These are phyloP conservation scores for Cepaea hortensis DNA, from an alignment of 2,888 invertebrate genomes.

Conservation along the genomic window DNA sequence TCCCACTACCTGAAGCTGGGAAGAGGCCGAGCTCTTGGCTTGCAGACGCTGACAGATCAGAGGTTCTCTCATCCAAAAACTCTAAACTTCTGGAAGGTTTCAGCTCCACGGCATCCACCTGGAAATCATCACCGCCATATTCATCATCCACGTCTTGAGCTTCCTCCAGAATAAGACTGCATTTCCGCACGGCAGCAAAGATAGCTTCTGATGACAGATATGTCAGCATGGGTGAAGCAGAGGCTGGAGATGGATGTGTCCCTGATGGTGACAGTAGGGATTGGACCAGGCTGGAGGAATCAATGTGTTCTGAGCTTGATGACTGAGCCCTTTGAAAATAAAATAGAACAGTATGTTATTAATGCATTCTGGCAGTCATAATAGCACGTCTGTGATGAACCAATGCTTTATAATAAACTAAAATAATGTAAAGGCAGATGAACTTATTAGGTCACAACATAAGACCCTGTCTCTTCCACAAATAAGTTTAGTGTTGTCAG, in stretches of 20 bases:
- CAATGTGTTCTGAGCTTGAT: conserved; percentile 21
- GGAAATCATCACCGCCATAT: conserved; percentile 56
- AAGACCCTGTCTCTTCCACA: too few relatives aligned
- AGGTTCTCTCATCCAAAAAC: conserved; percentile 57
- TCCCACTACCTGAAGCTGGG: not conserved
- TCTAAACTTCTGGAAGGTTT: conserved; percentile 65
- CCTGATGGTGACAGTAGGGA: conserved; percentile 72
- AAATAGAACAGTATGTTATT: not conserved
- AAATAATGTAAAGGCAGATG: too few relatives aligned
- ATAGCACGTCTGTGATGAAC: not conserved
- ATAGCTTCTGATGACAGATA: conserved; percentile 42
- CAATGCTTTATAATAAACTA: not conserved
- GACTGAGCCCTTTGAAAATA: conserved; percentile 29
- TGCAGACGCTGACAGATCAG: conserved; percentile 25
- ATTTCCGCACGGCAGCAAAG: conserved; percentile 81
- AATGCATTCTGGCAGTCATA: not conserved
- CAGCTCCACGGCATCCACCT: conserved; percentile 51
- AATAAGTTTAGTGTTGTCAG: too few relatives aligned
- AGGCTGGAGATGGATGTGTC: conserved; percentile 62
- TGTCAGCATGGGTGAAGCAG: conserved; percentile 46
- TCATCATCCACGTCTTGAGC: conserved; percentile 84
- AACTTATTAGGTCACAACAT: too few relatives aligned
- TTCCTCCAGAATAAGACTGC: conserved; percentile 94
- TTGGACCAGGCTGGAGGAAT: conserved; percentile 57
- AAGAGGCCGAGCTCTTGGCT: not conserved